These are phyloP conservation scores for Sympetrum striolatum DNA, from an alignment of 2,888 invertebrate species.

Conservation along the genomic window DNA sequence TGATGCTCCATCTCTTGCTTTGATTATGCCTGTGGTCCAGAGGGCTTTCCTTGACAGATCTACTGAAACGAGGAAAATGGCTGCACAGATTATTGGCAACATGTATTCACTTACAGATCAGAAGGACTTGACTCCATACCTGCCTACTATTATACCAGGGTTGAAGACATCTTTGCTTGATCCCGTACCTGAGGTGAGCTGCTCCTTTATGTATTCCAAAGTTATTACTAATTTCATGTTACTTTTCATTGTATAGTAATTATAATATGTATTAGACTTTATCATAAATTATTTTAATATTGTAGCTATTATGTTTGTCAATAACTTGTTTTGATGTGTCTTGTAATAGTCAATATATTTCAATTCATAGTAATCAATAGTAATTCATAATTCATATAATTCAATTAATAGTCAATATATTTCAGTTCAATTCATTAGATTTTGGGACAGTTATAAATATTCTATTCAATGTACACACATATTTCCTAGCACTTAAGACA, in stretches of 20 bases:
- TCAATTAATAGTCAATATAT: too few relatives aligned
- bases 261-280: background rate
- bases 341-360: too few relatives aligned
- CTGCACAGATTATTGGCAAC: constrained; percentile 98
- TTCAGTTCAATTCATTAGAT: too few relatives aligned
- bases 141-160: constrained; percentile 95
- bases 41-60: constrained; percentile 97
- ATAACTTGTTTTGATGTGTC: too few relatives aligned
- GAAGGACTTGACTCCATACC: constrained; percentile 95
- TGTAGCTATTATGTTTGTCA: too few relatives aligned
- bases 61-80: constrained; percentile 98
- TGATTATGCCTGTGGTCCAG: constrained; percentile 99
- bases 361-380: too few relatives aligned
- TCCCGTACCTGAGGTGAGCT: constrained; percentile 90
- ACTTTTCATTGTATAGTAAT: background rate
- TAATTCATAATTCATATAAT: too few relatives aligned
- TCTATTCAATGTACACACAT: too few relatives aligned
- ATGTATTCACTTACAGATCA: constrained; percentile 99
- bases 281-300: too few relatives aligned
- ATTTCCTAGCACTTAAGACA: background rate
- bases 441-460: too few relatives aligned
- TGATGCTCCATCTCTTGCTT: constrained; percentile 96
- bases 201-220: background rate
- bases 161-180: constrained; percentile 94
- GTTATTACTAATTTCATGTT: background rate